Evolutionary conservation across 2,888 invertebrate species (phyloP), one percentile per base, ranked within the genome.

Genomic region (Quadriops clusia): DNA sequence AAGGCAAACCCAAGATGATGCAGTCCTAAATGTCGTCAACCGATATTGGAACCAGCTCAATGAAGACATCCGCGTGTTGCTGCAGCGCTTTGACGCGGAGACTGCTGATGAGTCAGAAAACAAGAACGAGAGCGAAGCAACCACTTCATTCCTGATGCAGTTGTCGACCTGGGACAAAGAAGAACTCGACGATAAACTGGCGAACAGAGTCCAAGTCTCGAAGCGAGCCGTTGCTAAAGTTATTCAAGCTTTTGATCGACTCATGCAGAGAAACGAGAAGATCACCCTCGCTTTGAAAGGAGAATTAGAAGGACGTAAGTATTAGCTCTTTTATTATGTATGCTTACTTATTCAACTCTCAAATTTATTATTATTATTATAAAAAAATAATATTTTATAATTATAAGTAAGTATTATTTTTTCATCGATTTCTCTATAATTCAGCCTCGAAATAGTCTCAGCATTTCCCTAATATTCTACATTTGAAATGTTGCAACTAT

Each of bases 151-250:
- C 61, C 70, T 97, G 23, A 84, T 91, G 64, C 87, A 94, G 54
- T 60, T 97, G 21, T 93, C 94, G 2, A 93, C 93, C 0, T 95
- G 95, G 94, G 95, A 97, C 56, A 91, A 93, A 52, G 90, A 93
- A 51, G 95, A 97, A 56, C 63, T 97, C 32, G 95, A 97, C 50
- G 93, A 94, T 43, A 91, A 93, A 60, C 67, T 97, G 18, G 89
- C 91, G 0, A 91, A 94, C 63, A 67, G 95, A 15, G 95, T 95
- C 4, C 93, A 90, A 65, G 94, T 95, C 11, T 94, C 94, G 6
- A 91, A 93, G 54, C 67, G 95, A 36, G 95, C 94, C 5, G 93
- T 97, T 12, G 93, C 91, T 3, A 95, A 95, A 65, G 84, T 97
- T 15, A 77, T 97, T 30, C 91, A 94, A 61, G 93, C 93, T 0